Conservation (phyloP, 2,888 invertebrate species). For the Napeogenes inachia region DNA sequence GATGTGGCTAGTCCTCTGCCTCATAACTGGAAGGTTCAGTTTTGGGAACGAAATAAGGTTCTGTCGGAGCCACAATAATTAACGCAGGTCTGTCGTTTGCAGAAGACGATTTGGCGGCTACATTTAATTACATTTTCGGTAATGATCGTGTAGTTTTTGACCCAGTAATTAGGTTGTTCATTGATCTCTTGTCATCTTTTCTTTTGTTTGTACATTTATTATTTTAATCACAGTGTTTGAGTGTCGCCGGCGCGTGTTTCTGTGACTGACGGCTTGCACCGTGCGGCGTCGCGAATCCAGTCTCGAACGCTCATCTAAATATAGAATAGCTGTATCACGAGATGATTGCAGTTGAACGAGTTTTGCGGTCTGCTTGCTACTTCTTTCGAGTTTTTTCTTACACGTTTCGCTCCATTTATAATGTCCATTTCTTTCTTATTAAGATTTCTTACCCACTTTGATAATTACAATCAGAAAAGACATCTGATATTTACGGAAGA, state of each 20-base stretch:
- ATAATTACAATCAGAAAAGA: slow-evolving; percentile 5
- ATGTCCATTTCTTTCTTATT: slow-evolving; percentile 30
- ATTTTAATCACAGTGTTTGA: slow-evolving; percentile 29
- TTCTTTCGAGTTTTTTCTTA: slow-evolving; percentile 57
- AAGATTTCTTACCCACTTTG: slow-evolving; percentile 13
- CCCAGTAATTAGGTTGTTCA: slow-evolving; percentile 35
- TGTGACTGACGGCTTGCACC: slow-evolving; percentile 50
- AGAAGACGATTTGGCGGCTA: slow-evolving; percentile 49
- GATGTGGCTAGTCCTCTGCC: slow-evolving; percentile 54
- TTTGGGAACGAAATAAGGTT: slow-evolving; percentile 50
- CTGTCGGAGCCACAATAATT: slow-evolving; percentile 49
- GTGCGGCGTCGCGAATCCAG: slow-evolving; percentile 57
- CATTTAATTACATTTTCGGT: slow-evolving; percentile 48
- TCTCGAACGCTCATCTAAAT: slow-evolving; percentile 55
- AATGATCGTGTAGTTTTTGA: slow-evolving; percentile 33
- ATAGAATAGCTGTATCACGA: slow-evolving; percentile 53
- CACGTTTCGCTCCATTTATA: slow-evolving; percentile 56
- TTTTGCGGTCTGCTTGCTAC: slow-evolving; percentile 51
- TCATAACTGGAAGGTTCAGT: slow-evolving; percentile 68
- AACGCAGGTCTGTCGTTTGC: slow-evolving; percentile 52
- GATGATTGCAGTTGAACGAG: slow-evolving; percentile 59
- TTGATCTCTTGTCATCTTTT: slow-evolving; percentile 35
- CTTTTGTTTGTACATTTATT: slow-evolving; percentile 41
- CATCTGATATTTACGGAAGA: slow-evolving; percentile 34
- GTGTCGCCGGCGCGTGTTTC: slow-evolving; percentile 43